Percentiles rank a stretch among this genome's conserved stretches.
These are phyloP conservation scores for Zaprionus davidi DNA, from an alignment of 1,140 invertebrate genomes.

Conservation along the genomic window DNA sequence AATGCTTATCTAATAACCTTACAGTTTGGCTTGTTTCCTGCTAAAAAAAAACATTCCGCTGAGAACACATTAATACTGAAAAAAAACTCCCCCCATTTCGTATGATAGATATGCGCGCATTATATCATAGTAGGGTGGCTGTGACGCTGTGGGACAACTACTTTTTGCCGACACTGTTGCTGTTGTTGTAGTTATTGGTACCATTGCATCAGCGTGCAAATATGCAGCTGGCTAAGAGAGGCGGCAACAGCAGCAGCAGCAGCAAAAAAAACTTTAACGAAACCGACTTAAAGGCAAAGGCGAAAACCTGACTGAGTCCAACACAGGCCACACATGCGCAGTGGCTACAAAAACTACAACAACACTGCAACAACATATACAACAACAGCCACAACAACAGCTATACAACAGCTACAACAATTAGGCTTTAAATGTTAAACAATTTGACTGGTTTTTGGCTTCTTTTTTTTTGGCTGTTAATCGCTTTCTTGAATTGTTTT, in stretches of 20 bases:
- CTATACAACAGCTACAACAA: conserved; percentile 19
- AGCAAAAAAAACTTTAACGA: conserved; percentile 40
- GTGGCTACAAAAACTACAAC: conserved; percentile 5
- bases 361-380: conserved; percentile 16
- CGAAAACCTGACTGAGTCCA: conserved; percentile 32
- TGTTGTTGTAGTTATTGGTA: neutral
- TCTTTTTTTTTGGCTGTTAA: conserved; percentile 57
- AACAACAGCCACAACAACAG: conserved; percentile 21
- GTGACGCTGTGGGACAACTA: conserved; percentile 15
- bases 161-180: conserved; percentile 40
- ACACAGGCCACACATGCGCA: conserved; percentile 52
- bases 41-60: neutral
- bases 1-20: conserved; percentile 70
- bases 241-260: neutral
- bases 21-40: conserved; percentile 53
- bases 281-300: conserved; percentile 6
- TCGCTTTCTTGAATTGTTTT: conserved; percentile 44
- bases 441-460: conserved; percentile 35
- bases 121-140: conserved; percentile 30
- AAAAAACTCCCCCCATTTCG: conserved; percentile 12
- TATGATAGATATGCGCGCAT: neutral
- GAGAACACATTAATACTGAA: neutral
- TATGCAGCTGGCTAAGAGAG: conserved; percentile 39
- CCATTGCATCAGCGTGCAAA: conserved; percentile 72
- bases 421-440: conserved; percentile 48